Evolutionary conservation across 1,140 invertebrate genomes (phyloP).

Genomic region (Drosophila kepulauana): DNA sequence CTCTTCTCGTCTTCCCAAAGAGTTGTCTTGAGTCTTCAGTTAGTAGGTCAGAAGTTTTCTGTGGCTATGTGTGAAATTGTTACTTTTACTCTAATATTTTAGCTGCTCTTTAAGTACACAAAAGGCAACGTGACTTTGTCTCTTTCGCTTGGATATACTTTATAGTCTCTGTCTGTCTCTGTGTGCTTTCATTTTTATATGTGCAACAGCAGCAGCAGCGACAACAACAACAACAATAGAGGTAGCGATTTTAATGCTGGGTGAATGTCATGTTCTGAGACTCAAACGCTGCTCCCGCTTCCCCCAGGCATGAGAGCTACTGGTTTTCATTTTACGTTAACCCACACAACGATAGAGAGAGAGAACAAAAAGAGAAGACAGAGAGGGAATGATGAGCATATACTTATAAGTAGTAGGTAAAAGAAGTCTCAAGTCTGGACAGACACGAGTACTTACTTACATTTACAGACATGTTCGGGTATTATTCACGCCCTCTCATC

Average conservation of each 20-base stretch:
- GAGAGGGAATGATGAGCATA: not conserved
- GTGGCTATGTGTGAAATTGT: slow-evolving; percentile 70
- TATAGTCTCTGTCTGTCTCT: slow-evolving; percentile 51
- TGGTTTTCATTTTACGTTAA: slow-evolving; percentile 75
- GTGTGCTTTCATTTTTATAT: slow-evolving; percentile 75
- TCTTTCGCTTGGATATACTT: slow-evolving; percentile 71
- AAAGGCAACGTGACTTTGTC: slow-evolving; percentile 75
- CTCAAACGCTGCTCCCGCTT: slow-evolving; percentile 24
- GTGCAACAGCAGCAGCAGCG: slow-evolving; percentile 26
- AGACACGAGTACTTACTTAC: slow-evolving; percentile 31
- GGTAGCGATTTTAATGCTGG: slow-evolving; percentile 72
- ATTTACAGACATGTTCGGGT: slow-evolving; percentile 56
- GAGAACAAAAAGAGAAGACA: slow-evolving; percentile 2
- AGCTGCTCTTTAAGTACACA: slow-evolving; percentile 48
- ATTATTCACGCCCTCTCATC: slow-evolving; percentile 29
- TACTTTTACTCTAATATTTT: slow-evolving; percentile 58
- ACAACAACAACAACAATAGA: slow-evolving; percentile 24
- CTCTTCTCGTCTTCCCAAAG: slow-evolving; percentile 9
- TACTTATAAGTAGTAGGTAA: slow-evolving; percentile 26
- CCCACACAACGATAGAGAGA: slow-evolving; percentile 28
- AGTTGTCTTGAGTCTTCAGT: slow-evolving; percentile 33
- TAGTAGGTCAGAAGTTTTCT: slow-evolving; percentile 79
- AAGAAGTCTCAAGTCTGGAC: slow-evolving; percentile 32
- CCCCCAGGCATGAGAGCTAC: slow-evolving; percentile 48
- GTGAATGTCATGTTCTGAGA: slow-evolving; percentile 76